Base-by-base conservation (phyloP, 1,140 invertebrate species). In the Calliphora vicina region DNA sequence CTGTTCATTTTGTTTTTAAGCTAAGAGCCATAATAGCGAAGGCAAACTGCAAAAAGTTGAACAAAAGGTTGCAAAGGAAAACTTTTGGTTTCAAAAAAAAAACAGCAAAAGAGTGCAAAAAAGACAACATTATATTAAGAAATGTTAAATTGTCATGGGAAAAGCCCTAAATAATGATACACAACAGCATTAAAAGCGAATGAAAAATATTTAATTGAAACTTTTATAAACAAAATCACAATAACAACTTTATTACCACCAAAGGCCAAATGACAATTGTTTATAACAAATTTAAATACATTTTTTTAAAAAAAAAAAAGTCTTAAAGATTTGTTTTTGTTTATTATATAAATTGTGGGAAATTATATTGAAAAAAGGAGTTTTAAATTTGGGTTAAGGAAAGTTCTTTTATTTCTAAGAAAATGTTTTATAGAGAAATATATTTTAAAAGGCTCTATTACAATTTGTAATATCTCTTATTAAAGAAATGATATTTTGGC, bases 141-240 rank as follows among this genome's bases (percentile, higher is more conserved):
- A 67, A 67, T 67, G 61, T 67, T 67, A 67, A 67, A 67, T 67
- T 67, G 61, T 67, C 61, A 67, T 67, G 61, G 61, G 61, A 67
- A 67, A 67, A 67, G 61, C 61, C 61, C 61, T 67, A 67, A 25
- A 67, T 67, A 67, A 67, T 57, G 50, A 57, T 67, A 67, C 61
- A 17, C 15, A 57, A 57, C 15, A 57, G n/a, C 50, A 57, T 17
- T 4, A 57, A 57, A 8, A 15, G 15, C 10, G 12, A 50, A 50
- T 2, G 4, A 57, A 57, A 57, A 67, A 67, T 10, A 67, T 25
- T 1, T 20, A 67, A 67, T 10, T 67, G 61, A 23, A 67, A 67
- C n/a, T n/a, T n/a, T n/a, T 10, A 2, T 10, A 20, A 23, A 67
- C 61, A 67, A 67, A 67, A 20, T 23, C 10, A 67, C 9, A 23